These are phyloP conservation scores for Hydrolagus affinis DNA, from an alignment of 2,113 vertebrate species.

Conservation along the genomic window DNA sequence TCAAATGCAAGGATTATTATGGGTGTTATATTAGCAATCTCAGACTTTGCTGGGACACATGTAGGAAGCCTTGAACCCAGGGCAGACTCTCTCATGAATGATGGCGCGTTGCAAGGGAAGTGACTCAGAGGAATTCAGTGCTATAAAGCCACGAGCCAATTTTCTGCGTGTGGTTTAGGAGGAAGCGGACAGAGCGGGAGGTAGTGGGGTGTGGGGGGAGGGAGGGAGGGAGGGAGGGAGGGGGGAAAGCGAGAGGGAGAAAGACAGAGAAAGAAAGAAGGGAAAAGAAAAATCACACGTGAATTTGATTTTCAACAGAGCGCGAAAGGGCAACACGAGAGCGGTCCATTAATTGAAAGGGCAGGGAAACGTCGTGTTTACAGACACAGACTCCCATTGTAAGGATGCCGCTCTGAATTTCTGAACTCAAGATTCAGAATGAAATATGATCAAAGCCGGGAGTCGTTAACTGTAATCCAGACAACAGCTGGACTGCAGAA, in stretches of 20 bases:
- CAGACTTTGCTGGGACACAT: neutral
- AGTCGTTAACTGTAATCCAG: neutral
- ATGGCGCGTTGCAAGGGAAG: slow-evolving; percentile 6
- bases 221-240: slow-evolving; percentile 40
- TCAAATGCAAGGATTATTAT: too few species aligned
- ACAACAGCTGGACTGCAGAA: neutral
- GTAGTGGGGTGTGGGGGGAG: too few species aligned
- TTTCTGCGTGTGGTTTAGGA: neutral
- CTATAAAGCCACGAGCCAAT: slow-evolving; percentile 2
- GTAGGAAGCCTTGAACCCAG: neutral
- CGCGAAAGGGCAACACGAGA: slow-evolving; percentile 42
- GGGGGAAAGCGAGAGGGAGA: slow-evolving; percentile 43
- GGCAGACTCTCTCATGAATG: neutral
- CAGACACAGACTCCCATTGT: too few species aligned
- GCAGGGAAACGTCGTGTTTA: too few species aligned
- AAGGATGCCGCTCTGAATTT: too few species aligned
- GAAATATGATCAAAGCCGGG: neutral
- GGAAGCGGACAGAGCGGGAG: slow-evolving; percentile 13
- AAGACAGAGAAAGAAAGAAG: slow-evolving; percentile 43
- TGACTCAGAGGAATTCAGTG: slow-evolving; percentile 26
- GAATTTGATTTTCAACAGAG: slow-evolving; percentile 6
- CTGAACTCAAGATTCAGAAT: neutral
- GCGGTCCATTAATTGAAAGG: too few species aligned
- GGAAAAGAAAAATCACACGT: slow-evolving; percentile 32
- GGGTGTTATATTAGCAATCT: too few species aligned